Evolutionary conservation across 2,797 vertebrate species (phyloP).

Genomic region (Sebastes taczanowskii): DNA sequence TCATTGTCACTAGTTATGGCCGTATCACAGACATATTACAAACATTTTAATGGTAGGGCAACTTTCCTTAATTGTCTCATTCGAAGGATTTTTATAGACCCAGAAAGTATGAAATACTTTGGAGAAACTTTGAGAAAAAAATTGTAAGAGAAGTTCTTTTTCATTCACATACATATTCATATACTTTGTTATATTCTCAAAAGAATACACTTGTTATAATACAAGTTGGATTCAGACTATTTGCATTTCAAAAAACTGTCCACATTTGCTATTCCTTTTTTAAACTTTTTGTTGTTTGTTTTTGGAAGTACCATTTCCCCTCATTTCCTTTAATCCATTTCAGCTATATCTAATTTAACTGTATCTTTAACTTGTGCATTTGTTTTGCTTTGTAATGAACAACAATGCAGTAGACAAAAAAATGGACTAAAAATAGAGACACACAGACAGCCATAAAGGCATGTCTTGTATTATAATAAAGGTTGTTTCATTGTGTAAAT

Average conservation of each 20-base stretch:
- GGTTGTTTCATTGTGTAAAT: conserved; percentile 1
- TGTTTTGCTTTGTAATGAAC: background rate
- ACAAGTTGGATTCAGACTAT: background rate
- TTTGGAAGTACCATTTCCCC: background rate
- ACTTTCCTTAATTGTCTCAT: background rate
- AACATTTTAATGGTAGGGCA: background rate
- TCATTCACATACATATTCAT: background rate
- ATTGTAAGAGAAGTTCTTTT: background rate
- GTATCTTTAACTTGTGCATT: background rate
- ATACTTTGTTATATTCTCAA: background rate
- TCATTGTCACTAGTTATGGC: background rate
- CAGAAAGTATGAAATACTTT: background rate
- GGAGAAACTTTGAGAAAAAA: background rate
- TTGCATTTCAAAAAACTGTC: background rate
- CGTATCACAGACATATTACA: background rate
- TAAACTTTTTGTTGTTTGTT: background rate
- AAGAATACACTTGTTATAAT: background rate
- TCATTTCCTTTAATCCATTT: background rate
- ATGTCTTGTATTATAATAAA: background rate
- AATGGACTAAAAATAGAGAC: background rate
- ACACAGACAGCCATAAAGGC: background rate
- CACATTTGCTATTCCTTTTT: background rate
- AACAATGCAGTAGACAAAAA: background rate
- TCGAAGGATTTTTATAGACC: background rate
- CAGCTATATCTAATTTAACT: background rate